Evolutionary conservation across 2,888 invertebrate genomes (phyloP).

Genomic region (Anaspis maculata): DNA sequence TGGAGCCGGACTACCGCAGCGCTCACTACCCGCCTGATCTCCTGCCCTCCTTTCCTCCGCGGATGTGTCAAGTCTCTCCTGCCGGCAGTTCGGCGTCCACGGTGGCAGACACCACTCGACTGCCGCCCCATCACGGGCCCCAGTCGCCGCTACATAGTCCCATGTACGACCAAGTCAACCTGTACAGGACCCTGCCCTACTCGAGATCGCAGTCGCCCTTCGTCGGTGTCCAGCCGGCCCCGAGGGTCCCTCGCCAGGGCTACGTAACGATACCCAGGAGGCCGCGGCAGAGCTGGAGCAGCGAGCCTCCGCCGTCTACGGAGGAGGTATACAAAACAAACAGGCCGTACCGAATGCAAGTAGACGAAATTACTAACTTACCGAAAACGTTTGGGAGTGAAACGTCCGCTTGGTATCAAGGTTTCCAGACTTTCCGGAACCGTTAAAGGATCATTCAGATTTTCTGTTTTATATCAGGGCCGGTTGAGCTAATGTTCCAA

Average conservation of each 20-base stretch:
- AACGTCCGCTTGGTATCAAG: too few relatives aligned
- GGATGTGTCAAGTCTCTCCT: slow-evolving; percentile 59
- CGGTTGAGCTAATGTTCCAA: too few relatives aligned
- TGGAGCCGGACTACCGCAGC: slow-evolving; percentile 47
- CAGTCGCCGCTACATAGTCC: slow-evolving; percentile 55
- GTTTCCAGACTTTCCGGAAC: too few relatives aligned
- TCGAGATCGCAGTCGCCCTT: slow-evolving; percentile 72
- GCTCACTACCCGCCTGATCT: slow-evolving; percentile 71
- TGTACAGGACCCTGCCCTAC: slow-evolving; percentile 74
- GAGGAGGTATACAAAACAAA: too few relatives aligned
- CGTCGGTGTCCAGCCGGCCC: slow-evolving; percentile 44
- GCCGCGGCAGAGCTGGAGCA: slow-evolving; percentile 22
- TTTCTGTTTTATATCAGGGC: too few relatives aligned
- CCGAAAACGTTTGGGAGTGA: too few relatives aligned
- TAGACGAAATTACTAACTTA: too few relatives aligned
- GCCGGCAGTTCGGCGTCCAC: slow-evolving; percentile 78
- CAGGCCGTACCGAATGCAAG: too few relatives aligned
- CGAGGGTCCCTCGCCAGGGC: slow-evolving; percentile 47
- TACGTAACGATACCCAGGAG: slow-evolving; percentile 77
- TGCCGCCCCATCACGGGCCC: slow-evolving; percentile 40
- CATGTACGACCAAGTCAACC: slow-evolving; percentile 54
- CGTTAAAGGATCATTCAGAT: too few relatives aligned
- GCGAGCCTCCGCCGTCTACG: slow-evolving; percentile 40
- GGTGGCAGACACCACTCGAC: slow-evolving; percentile 61
- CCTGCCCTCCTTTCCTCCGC: slow-evolving; percentile 67